phyloP scores from a whole-genome alignment of 2,888 invertebrate genomes.

The Chironomus tentans region DNA sequence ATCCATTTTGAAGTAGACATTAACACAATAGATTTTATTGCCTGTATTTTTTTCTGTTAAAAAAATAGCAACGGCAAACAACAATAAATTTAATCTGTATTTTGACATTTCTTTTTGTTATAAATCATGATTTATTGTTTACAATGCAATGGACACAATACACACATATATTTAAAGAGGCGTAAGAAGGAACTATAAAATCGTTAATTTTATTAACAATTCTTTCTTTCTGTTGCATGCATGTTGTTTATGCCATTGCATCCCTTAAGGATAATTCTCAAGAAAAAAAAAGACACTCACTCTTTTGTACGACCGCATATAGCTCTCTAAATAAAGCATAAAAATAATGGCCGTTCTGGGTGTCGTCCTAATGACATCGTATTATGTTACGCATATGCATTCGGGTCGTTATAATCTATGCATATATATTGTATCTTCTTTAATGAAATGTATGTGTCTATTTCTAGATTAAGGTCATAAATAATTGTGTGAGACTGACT shows the following conservation, averaged over 20 bases:
- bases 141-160: background rate
- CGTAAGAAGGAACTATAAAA: background rate
- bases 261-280: too few relatives aligned
- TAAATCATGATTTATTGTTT: slow-evolving; percentile 4
- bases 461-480: background rate
- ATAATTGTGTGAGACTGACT: background rate
- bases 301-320: background rate
- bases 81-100: slow-evolving; percentile 7
- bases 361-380: background rate
- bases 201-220: background rate
- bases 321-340: slow-evolving; percentile 11
- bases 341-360: slow-evolving; percentile 14
- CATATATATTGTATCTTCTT: background rate
- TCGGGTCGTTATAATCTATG: background rate
- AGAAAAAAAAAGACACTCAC: background rate
- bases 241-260: background rate
- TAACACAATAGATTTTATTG: background rate
- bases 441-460: background rate
- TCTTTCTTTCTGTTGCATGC: background rate
- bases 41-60: background rate
- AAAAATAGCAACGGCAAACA: too few relatives aligned
- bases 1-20: background rate
- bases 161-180: background rate
- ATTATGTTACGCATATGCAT: background rate
- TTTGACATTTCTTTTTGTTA: slow-evolving; percentile 12